Evolutionary conservation across 2,797 vertebrate species (phyloP).

Genomic region (Labeo calbasu): DNA sequence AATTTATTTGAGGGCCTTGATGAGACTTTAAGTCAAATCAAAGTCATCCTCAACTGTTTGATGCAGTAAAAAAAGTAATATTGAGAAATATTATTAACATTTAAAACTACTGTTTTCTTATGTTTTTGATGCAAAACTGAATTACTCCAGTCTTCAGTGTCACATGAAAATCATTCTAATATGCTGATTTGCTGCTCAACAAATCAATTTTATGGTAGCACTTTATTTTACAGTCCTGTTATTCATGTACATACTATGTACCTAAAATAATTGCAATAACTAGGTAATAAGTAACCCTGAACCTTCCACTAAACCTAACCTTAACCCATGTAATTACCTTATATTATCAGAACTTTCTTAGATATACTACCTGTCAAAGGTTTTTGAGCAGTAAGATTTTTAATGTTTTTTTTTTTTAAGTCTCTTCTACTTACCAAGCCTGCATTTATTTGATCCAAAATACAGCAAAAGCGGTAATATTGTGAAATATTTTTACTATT

Average conservation of each 20-base stretch:
- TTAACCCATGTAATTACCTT: too few species aligned
- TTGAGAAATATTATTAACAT: not conserved
- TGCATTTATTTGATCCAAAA: too few species aligned
- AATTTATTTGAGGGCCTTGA: not conserved
- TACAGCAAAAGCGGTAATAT: not conserved
- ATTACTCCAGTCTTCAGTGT: not conserved
- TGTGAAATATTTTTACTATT: not conserved
- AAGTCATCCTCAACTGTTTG: not conserved
- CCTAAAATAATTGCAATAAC: too few species aligned
- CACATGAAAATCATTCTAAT: not conserved
- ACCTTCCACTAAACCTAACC: too few species aligned
- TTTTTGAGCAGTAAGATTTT: too few species aligned
- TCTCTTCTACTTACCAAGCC: not conserved
- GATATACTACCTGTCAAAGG: too few species aligned
- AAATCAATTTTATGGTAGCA: too few species aligned
- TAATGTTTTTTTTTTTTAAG: too few species aligned
- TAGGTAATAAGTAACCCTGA: too few species aligned
- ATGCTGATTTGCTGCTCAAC: not conserved
- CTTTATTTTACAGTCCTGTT: too few species aligned
- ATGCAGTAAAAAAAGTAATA: not conserved
- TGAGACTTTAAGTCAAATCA: not conserved
- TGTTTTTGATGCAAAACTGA: not conserved
- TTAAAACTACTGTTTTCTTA: not conserved
- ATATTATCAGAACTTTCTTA: too few species aligned
- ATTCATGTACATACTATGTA: too few species aligned